Evolutionary conservation across 2,113 vertebrate genomes (phyloP).

Genomic region (Rhabdornis inornatus): DNA sequence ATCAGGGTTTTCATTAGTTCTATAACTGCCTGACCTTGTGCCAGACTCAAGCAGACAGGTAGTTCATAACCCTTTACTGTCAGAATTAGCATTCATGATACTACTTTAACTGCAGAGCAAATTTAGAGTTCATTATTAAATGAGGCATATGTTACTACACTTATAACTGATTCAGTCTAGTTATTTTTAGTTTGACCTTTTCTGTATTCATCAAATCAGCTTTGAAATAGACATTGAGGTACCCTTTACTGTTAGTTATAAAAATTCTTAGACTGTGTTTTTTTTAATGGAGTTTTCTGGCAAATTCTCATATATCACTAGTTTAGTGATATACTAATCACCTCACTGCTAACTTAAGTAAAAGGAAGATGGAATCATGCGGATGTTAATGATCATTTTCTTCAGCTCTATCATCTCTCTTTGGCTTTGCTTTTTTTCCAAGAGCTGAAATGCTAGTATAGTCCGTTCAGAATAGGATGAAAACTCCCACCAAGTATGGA

Average conservation of each 20-base stretch:
- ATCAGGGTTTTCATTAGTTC: constrained; percentile 65
- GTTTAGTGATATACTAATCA: constrained; percentile 14
- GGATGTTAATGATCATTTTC: constrained; percentile 20
- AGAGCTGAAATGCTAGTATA: background rate
- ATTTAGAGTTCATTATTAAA: constrained; percentile 79
- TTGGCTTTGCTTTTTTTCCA: background rate
- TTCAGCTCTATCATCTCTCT: background rate
- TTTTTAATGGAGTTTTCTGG: constrained; percentile 52
- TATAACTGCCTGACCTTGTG: constrained; percentile 70
- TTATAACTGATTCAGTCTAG: constrained; percentile 73
- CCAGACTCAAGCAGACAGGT: constrained; percentile 53
- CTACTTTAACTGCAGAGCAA: constrained; percentile 67
- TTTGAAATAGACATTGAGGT: constrained; percentile 77
- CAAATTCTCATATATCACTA: constrained; percentile 26
- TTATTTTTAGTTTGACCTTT: constrained; percentile 84
- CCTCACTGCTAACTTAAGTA: constrained; percentile 48
- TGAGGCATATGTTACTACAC: constrained; percentile 78
- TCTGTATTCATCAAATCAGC: constrained; percentile 77
- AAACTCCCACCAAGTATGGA: background rate
- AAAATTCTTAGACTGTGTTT: constrained; percentile 51
- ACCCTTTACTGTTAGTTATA: constrained; percentile 71
- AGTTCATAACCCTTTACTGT: constrained; percentile 76
- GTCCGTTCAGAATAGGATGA: background rate
- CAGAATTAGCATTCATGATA: constrained; percentile 76
- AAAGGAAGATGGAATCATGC: background rate